Percentiles rank a stretch among this genome's conserved stretches.
Conservation (phyloP, 2,797 vertebrate species). For the Betta splendens region DNA sequence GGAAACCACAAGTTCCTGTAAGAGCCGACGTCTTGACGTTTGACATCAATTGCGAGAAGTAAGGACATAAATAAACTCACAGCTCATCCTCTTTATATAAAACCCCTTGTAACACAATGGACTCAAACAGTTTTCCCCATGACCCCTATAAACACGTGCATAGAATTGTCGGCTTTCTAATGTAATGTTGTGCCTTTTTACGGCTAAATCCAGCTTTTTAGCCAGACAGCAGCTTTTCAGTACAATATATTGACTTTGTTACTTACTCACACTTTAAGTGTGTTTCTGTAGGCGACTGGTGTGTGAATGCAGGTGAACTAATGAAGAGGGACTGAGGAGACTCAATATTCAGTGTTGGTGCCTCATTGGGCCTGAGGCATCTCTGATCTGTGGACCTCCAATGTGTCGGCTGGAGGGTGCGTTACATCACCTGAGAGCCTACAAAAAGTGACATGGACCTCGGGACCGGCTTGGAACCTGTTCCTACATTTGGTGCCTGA, state of each 20-base stretch:
- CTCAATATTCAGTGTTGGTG: slow-evolving; percentile 51
- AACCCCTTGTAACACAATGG: no score
- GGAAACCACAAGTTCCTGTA: no score
- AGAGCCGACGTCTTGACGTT: no score
- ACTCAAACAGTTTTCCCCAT: no score
- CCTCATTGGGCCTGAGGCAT: slow-evolving; percentile 39
- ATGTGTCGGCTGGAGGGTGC: slow-evolving; percentile 43
- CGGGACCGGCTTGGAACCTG: slow-evolving; percentile 15
- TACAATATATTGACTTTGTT: not conserved
- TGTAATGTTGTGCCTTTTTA: no score
- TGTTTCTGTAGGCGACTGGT: slow-evolving; percentile 14
- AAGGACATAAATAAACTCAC: no score
- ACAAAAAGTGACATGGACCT: slow-evolving; percentile 25
- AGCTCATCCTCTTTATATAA: no score
- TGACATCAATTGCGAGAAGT: no score
- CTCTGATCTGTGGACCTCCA: slow-evolving; percentile 51
- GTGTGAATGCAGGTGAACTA: slow-evolving; percentile 42
- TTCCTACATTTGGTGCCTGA: slow-evolving; percentile 11
- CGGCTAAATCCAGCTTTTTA: no score
- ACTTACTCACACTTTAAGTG: slow-evolving; percentile 9
- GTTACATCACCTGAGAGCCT: slow-evolving; percentile 59
- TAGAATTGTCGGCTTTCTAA: no score
- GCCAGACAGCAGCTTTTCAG: no score
- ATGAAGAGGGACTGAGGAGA: slow-evolving; percentile 22
- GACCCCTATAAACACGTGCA: no score